These are phyloP conservation scores for Drosophila vallismaia DNA, from an alignment of 2,888 invertebrate genomes.

Conservation along the genomic window DNA sequence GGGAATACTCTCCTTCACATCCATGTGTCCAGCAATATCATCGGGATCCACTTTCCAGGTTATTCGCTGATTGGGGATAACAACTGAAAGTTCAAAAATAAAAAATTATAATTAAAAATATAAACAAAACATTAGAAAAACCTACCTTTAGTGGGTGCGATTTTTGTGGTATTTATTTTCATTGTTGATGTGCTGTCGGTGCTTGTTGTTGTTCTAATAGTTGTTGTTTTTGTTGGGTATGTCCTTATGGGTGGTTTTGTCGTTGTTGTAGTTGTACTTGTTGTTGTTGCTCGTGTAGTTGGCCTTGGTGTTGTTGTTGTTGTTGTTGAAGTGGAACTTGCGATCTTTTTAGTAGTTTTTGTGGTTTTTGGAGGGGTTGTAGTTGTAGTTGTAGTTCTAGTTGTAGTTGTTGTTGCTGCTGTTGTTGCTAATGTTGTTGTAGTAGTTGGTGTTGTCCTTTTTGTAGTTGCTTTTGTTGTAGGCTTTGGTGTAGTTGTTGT, in stretches of 20 bases:
- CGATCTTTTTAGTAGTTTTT: too few relatives aligned
- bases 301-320: conserved; percentile 15
- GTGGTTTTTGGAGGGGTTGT: conserved; percentile 7
- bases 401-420: conserved; percentile 24
- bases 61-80: not conserved
- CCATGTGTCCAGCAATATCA: conserved; percentile 40
- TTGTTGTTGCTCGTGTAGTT: conserved; percentile 13
- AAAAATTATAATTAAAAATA: not conserved
- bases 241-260: not conserved
- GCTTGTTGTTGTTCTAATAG: conserved; percentile 9
- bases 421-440: conserved; percentile 20
- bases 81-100: not conserved
- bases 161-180: not conserved
- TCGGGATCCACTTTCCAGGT: conserved; percentile 48
- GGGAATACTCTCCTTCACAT: conserved; percentile 5
- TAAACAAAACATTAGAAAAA: too few relatives aligned
- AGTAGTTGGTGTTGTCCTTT: conserved; percentile 14
- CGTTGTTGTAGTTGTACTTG: conserved; percentile 18
- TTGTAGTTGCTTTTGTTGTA: conserved; percentile 28
- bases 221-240: not conserved
- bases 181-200: conserved; percentile 21
- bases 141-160: conserved; percentile 17
- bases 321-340: conserved; percentile 7
- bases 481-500: not conserved
- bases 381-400: conserved; percentile 3